phyloP scores from a whole-genome alignment of 2,797 vertebrate genomes.

The Tolypeutes matacus region DNA sequence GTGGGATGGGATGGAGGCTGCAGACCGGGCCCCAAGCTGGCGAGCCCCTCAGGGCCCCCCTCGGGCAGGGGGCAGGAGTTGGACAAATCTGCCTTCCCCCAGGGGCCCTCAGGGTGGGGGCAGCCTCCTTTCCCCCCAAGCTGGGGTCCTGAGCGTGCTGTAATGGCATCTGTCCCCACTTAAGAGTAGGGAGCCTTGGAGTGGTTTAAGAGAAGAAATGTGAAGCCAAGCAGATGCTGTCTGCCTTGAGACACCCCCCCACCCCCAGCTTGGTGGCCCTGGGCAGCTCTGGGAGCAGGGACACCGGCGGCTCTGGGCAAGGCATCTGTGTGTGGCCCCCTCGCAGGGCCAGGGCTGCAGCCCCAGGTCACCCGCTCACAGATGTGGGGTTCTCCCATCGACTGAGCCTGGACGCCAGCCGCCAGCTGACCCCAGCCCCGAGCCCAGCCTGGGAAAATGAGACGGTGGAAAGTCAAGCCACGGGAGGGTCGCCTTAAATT shows the following conservation, averaged over 20 bases:
- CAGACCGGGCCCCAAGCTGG: background rate
- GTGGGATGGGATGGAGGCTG: background rate
- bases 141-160: background rate
- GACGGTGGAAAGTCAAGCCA: accelerated
- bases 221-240: background rate
- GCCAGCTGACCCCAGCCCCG: too few relatives aligned
- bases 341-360: accelerated
- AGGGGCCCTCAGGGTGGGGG: background rate
- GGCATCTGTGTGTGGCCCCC: background rate
- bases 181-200: background rate
- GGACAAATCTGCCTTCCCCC: accelerated
- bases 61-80: background rate
- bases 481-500: too few relatives aligned
- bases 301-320: background rate
- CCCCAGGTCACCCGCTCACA: accelerated
- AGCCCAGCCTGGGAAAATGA: background rate
- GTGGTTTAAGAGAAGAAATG: background rate
- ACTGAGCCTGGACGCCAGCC: too few relatives aligned
- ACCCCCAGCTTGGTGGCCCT: too few relatives aligned
- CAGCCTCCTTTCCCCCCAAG: background rate
- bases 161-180: background rate
- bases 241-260: background rate
- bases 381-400: too few relatives aligned
- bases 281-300: background rate
- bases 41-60: background rate